Conservation (phyloP, 2,113 vertebrate genomes). For the Tricholaema leucomelas region DNA sequence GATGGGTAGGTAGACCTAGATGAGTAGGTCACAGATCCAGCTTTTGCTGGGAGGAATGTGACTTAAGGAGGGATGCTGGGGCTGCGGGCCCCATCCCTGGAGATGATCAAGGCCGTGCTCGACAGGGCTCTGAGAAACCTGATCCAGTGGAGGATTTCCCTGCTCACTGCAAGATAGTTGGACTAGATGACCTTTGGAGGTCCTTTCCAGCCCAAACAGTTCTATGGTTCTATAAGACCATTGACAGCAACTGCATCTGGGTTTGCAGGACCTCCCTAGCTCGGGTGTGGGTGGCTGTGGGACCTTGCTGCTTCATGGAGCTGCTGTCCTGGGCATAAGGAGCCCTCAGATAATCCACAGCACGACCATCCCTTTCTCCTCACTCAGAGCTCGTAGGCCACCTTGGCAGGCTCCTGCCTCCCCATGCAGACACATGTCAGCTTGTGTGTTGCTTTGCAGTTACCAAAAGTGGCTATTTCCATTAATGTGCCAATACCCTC, state of each 20-base stretch:
- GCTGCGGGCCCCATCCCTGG: not conserved
- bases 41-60: not conserved
- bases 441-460: not conserved
- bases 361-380: not conserved
- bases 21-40: not conserved
- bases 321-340: rapidly evolving
- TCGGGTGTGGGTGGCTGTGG: not conserved
- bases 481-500: not conserved
- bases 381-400: rapidly evolving
- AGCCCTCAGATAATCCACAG: not conserved
- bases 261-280: not conserved
- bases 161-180: no score
- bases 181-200: no score
- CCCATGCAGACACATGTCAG: not conserved
- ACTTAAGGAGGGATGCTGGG: not conserved
- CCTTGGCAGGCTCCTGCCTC: not conserved
- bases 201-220: no score
- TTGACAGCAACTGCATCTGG: rapidly evolving
- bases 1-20: not conserved
- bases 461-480: not conserved
- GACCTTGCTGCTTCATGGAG: not conserved
- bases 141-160: no score
- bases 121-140: no score
- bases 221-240: not conserved
- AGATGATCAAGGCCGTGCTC: no score